Evolutionary conservation across 2,888 invertebrate genomes (phyloP).

Genomic region (Acanthacorydalis orientalis): DNA sequence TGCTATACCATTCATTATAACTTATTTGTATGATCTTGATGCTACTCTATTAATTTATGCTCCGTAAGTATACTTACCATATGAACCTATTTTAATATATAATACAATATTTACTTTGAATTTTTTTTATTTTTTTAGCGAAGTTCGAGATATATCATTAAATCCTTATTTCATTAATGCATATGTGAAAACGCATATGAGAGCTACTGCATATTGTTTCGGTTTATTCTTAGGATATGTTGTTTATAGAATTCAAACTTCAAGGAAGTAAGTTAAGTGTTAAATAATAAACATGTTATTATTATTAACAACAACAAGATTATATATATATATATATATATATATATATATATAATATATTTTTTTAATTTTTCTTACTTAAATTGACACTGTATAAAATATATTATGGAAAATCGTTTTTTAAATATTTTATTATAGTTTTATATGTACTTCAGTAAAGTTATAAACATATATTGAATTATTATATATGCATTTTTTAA

Average conservation of each 20-base stretch:
- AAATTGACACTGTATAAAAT: too few species aligned
- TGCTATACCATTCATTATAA: slow-evolving; percentile 37
- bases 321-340: too few species aligned
- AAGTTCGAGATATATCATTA: slow-evolving; percentile 41
- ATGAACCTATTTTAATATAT: background rate
- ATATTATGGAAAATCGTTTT: too few species aligned
- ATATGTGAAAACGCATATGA: slow-evolving; percentile 62
- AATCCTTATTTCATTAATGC: slow-evolving; percentile 45
- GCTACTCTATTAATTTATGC: slow-evolving; percentile 51
- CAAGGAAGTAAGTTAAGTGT: slow-evolving; percentile 29
- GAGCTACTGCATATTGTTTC: slow-evolving; percentile 50
- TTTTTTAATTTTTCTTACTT: too few species aligned
- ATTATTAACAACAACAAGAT: too few species aligned
- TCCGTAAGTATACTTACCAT: slow-evolving; percentile 33
- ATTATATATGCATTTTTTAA: slow-evolving; percentile 11
- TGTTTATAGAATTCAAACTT: slow-evolving; percentile 42
- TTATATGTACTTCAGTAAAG: too few species aligned
- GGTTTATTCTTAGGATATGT: slow-evolving; percentile 49
- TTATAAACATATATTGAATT: background rate
- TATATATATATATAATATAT: too few species aligned
- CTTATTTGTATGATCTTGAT: slow-evolving; percentile 40
- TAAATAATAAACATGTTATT: too few species aligned
- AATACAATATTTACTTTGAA: too few species aligned
- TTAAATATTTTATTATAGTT: background rate
- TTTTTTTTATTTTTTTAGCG: slow-evolving; percentile 37